Evolutionary conservation across 2,888 invertebrate genomes (phyloP), one percentile per base, ranked within the genome.

Genomic region (Blomia tropicalis): DNA sequence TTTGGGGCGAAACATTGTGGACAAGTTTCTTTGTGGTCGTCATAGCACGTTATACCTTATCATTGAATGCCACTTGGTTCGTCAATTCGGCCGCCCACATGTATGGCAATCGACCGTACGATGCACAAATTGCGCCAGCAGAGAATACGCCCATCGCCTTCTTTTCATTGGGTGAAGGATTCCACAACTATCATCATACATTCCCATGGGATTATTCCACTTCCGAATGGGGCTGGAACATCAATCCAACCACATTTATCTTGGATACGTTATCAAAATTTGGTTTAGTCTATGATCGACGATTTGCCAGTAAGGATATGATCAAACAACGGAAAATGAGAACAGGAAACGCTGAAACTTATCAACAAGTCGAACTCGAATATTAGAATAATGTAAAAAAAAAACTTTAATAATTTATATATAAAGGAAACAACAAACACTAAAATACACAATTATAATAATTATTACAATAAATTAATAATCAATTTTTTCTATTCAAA

Each of bases 21-120:
- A 81, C 80, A 68, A 83, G 88, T 2, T 90, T 87, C 75, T 84
- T 87, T 78, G 80, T 90, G 7, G 83, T 84, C 70, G 78, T 79
- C 1, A 82, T 87, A 66, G 79, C 82, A 68, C 80, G 93, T 58
- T 93, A 91, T 75, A 83, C 83, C 60, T 77, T 83, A 66, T 86
- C 85, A 0, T 79, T 95, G 4, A 89, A 95, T 75, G 84, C 87
- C 67, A 93, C 93, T 1, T 95, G 86, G 79, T 82, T 85, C 70
- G 91, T 93, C n/a, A 93, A 93, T 74, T 90, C 90, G 72, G 84
- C 86, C 14, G 92, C 93, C 0, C 93, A 93, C 74, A 81, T 87
- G 79, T 90, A 84, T 81, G 92, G 92, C 17, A 82, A 83, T 69
- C 83, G 83, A 71, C 92, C 92, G 0, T 93, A 91, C 71, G 92